These are phyloP conservation scores for Coregonus sp. DNA, from an alignment of 2,797 vertebrate species.

Conservation along the genomic window DNA sequence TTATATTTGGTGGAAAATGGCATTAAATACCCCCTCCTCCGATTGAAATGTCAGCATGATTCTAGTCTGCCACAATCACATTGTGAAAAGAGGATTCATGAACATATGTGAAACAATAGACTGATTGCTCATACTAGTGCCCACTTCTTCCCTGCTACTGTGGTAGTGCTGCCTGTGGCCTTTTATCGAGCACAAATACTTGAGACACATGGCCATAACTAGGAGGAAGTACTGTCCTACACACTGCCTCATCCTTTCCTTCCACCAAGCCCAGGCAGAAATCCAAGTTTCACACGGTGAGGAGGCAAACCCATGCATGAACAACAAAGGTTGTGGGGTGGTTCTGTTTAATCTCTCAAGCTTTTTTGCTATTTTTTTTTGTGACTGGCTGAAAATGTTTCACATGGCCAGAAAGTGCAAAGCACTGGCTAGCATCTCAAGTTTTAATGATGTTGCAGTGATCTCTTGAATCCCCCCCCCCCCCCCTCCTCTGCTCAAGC, in stretches of 20 bases:
- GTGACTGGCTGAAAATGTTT: conserved; percentile 29
- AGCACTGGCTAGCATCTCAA: neutral
- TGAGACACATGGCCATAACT: too few species aligned
- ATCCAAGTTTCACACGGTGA: conserved; percentile 45
- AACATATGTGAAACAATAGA: conserved; percentile 67
- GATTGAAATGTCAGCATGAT: conserved; percentile 65
- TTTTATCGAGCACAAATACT: conserved; percentile 10
- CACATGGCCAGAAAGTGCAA: neutral
- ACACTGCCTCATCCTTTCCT: conserved; percentile 42
- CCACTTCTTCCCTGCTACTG: conserved; percentile 41
- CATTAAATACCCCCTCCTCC: conserved; percentile 46
- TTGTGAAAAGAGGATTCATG: conserved; percentile 65
- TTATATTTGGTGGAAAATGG: conserved; percentile 51
- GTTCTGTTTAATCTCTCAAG: conserved; percentile 30
- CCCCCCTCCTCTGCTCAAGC: neutral
- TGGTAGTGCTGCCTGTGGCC: conserved; percentile 36
- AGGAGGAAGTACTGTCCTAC: too few species aligned
- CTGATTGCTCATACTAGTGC: conserved; percentile 23
- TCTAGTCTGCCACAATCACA: conserved; percentile 30
- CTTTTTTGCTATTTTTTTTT: conserved; percentile 4
- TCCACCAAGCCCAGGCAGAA: conserved; percentile 35
- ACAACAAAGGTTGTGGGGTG: conserved; percentile 16
- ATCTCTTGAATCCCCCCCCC: neutral
- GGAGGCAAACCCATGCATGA: conserved; percentile 18
- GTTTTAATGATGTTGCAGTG: neutral